phyloP scores from a whole-genome alignment of 2,113 vertebrate species.

The Himantopus leucocephalus region DNA sequence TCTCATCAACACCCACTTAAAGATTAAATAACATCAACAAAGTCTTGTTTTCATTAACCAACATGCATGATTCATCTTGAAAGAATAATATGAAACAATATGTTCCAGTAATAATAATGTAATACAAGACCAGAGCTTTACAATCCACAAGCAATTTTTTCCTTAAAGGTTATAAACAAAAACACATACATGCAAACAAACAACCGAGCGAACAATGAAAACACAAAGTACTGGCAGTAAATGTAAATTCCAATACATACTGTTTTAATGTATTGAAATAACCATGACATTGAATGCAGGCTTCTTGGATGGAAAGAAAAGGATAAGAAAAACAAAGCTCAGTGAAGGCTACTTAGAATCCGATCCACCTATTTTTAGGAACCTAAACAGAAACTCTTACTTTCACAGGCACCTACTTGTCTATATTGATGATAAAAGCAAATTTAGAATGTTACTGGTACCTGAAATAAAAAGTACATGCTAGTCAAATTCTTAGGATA shows the following conservation, averaged over 20 bases:
- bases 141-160: not conserved
- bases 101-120: not conserved
- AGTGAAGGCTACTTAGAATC: not conserved
- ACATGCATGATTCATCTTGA: not conserved
- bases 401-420: not conserved
- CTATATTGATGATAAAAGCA: not conserved
- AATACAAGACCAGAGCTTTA: not conserved
- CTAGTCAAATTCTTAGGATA: not conserved
- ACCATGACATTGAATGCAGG: not conserved
- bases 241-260: not conserved
- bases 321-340: not conserved
- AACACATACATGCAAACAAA: not conserved
- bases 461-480: not conserved
- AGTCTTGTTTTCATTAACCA: conserved; percentile 6
- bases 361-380: not conserved
- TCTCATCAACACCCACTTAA: not conserved
- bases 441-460: not conserved
- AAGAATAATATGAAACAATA: not conserved
- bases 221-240: not conserved
- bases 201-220: not conserved
- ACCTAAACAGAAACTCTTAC: not conserved
- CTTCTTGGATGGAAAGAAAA: not conserved
- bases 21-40: not conserved
- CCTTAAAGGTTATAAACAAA: not conserved
- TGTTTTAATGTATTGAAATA: not conserved